phyloP scores from a whole-genome alignment of 2,888 invertebrate species.

The Apamea anceps region DNA sequence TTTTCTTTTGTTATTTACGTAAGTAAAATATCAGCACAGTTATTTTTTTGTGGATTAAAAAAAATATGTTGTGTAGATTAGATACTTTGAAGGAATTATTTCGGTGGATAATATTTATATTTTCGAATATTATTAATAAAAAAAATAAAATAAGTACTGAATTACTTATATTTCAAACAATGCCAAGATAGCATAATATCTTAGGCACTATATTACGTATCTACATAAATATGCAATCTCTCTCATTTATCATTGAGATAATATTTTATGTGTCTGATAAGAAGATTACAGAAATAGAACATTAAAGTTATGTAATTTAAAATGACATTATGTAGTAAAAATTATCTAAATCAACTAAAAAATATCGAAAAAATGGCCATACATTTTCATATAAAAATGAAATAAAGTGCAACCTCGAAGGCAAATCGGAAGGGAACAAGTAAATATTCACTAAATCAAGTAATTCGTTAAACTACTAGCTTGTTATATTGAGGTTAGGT shows the following conservation, averaged over 20 bases:
- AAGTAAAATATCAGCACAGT: neutral
- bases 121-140: neutral
- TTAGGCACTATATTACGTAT: conserved; percentile 31
- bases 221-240: conserved; percentile 48
- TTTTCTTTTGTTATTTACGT: neutral
- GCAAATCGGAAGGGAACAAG: too few species aligned
- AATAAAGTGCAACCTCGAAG: too few species aligned
- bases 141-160: neutral
- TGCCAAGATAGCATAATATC: conserved; percentile 30
- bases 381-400: neutral
- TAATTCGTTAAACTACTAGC: too few species aligned
- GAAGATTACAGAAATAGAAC: conserved; percentile 40
- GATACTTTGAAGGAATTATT: neutral
- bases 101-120: neutral
- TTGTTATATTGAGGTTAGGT: too few species aligned
- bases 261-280: conserved; percentile 42
- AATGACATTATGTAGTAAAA: neutral
- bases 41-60: neutral
- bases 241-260: conserved; percentile 53
- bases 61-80: neutral
- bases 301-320: conserved; percentile 22
- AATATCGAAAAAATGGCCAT: neutral
- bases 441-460: too few species aligned
- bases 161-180: conserved; percentile 29
- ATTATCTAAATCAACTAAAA: neutral